Percentiles rank a stretch among this genome's conserved stretches.
Evolutionary conservation across 1,140 invertebrate genomes (phyloP).

Genomic region (Temnothorax longispinosus): DNA sequence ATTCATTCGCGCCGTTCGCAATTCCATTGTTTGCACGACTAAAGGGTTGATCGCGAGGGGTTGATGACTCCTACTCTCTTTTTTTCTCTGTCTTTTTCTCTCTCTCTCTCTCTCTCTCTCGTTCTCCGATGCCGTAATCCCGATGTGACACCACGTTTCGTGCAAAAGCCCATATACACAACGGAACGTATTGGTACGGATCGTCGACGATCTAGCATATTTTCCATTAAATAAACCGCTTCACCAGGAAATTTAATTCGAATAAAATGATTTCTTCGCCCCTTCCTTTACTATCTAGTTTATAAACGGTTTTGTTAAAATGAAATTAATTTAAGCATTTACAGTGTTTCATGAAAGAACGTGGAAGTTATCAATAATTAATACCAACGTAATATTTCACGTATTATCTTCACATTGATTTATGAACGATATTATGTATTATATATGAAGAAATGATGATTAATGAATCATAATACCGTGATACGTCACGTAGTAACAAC

Average conservation of each 20-base stretch:
- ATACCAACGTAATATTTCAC: not conserved
- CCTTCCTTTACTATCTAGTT: not conserved
- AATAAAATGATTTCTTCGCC: not conserved
- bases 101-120: not conserved
- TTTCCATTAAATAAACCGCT: conserved; percentile 13
- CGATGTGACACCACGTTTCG: conserved; percentile 37
- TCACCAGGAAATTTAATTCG: conserved; percentile 6
- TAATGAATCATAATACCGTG: not conserved
- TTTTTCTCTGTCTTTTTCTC: not conserved
- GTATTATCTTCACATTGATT: not conserved
- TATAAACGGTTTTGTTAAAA: not conserved
- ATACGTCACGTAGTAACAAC: not conserved
- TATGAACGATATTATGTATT: not conserved
- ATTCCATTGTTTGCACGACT: conserved; percentile 49
- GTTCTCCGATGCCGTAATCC: not conserved
- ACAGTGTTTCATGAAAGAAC: not conserved
- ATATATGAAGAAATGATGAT: not conserved
- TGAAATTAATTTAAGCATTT: not conserved
- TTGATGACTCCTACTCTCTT: not conserved
- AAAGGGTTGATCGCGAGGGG: not conserved
- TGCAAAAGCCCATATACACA: conserved; percentile 36
- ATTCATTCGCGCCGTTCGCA: conserved; percentile 22
- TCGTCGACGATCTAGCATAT: not conserved
- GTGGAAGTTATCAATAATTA: not conserved
- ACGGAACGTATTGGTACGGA: conserved; percentile 33